A percentile compares a stretch with the other conserved stretches of the same genome.
Conservation (phyloP, 2,888 invertebrate species). For the Gryllus longicercus region DNA sequence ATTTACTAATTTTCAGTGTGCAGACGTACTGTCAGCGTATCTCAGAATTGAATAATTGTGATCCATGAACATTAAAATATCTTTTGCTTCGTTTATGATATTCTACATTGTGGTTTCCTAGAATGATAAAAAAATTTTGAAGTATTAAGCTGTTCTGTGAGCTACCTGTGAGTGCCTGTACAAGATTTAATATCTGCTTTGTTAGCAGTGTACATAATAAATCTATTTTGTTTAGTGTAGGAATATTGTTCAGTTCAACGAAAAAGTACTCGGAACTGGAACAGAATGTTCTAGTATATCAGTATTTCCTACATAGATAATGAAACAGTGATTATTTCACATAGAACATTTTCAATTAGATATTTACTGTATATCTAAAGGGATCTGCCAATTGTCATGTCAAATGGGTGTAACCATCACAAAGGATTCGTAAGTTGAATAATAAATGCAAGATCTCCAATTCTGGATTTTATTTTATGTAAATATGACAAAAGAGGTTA, state of each 20-base stretch:
- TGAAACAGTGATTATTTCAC: no score
- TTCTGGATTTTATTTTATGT: no score
- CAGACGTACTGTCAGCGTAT: background rate
- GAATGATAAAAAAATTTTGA: background rate
- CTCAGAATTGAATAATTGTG: no score
- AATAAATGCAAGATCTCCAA: no score
- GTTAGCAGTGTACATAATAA: background rate
- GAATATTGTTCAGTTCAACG: background rate
- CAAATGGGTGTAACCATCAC: no score
- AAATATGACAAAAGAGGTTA: no score
- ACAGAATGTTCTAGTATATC: background rate
- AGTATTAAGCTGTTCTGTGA: background rate
- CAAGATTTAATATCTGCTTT: background rate
- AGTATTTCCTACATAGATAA: background rate
- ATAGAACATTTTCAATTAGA: no score
- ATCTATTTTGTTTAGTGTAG: conserved; percentile 6
- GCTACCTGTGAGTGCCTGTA: conserved; percentile 17
- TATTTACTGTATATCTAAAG: no score
- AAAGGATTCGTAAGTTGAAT: no score
- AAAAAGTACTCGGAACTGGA: background rate
- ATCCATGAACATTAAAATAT: no score
- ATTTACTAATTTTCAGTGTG: background rate
- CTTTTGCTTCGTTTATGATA: background rate
- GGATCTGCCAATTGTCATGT: no score
- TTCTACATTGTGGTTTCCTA: background rate